Percentiles rank a stretch among this genome's conserved stretches.
phyloP scores from a whole-genome alignment of 2,888 invertebrate genomes.

The Dendrolimus houi region DNA sequence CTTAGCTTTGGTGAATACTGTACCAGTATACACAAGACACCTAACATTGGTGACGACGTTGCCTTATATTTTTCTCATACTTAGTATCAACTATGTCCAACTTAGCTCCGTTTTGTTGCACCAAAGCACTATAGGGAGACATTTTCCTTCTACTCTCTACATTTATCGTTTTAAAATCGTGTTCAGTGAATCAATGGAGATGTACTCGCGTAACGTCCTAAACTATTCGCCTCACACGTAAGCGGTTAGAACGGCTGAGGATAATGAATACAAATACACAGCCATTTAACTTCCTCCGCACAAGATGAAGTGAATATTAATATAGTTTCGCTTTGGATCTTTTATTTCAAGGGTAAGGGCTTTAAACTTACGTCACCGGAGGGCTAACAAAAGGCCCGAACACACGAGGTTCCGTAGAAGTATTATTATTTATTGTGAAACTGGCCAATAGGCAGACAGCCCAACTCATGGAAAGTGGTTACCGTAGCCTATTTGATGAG shows the following conservation, averaged over 20 bases:
- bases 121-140: too few species aligned
- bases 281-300: slow-evolving; percentile 62
- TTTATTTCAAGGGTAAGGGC: slow-evolving; percentile 46
- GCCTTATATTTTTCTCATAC: too few species aligned
- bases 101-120: too few species aligned
- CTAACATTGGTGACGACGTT: too few species aligned
- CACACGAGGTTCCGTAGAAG: not conserved
- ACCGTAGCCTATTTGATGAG: too few species aligned
- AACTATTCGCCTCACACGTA: slow-evolving; percentile 55
- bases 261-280: slow-evolving; percentile 67
- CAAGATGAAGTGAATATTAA: slow-evolving; percentile 55
- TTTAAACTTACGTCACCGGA: slow-evolving; percentile 14
- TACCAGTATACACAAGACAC: too few species aligned
- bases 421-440: not conserved
- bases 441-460: too few species aligned
- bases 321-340: slow-evolving; percentile 39
- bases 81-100: too few species aligned
- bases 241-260: slow-evolving; percentile 41
- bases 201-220: slow-evolving; percentile 15
- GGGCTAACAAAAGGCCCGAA: slow-evolving; percentile 24
- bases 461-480: too few species aligned
- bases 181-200: not conserved
- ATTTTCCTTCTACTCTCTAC: too few species aligned
- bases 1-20: too few species aligned
- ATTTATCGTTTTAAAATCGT: too few species aligned